Evolutionary conservation across 2,797 vertebrate genomes (phyloP), one percentile per base, ranked within the genome.

Genomic region (Naso thynnoides): DNA sequence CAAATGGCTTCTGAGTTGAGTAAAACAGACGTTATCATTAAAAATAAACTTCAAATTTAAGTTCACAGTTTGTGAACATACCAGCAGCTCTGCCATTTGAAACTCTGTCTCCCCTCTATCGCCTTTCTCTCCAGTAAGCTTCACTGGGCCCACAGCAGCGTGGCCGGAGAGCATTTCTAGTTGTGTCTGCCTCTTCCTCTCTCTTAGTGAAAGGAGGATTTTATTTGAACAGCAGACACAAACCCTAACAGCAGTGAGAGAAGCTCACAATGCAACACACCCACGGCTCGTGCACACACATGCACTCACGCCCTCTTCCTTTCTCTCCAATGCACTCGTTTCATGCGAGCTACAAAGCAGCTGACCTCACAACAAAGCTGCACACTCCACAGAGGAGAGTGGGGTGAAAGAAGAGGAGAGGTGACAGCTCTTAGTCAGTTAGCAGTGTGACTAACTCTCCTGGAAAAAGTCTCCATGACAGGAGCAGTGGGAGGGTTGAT

Each of bases 291-390:
- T 76, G 76, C 68, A 15, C 85, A 71, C 64, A 72, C 77, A 75
- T 61, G 67, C 79, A 80, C 79, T 44, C 85, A 52, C 56, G 14
- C 58, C 68, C 72, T 81, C 81, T 58, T 70, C 44, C 84, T 80
- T 79, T 87, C 83, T 86, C 86, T 81, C 76, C 70, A 66, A 55
- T 79, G 83, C 81, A 84, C 82, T 76, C 67, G 59, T 81, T 83
- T 70, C 41, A 47, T 82, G 81, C 82, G 61, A 76, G 81, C 88
- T 74, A 81, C 84, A 86, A 90, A 88, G 82, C 86, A 87, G 88
- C 88, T 90, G 90, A 92, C 86, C 89, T 89, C 79, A 86, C 76
- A 82, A 81, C 86, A 84, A 87, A 86, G 82, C 87, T 54, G 73
- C 85, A 86, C 76, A 79, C 79, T 61, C 77, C 86, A 84, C 80